Percentiles rank a stretch among this genome's conserved stretches.
Conservation (phyloP, 2,113 vertebrate genomes). For the Peucedramus taeniatus region DNA sequence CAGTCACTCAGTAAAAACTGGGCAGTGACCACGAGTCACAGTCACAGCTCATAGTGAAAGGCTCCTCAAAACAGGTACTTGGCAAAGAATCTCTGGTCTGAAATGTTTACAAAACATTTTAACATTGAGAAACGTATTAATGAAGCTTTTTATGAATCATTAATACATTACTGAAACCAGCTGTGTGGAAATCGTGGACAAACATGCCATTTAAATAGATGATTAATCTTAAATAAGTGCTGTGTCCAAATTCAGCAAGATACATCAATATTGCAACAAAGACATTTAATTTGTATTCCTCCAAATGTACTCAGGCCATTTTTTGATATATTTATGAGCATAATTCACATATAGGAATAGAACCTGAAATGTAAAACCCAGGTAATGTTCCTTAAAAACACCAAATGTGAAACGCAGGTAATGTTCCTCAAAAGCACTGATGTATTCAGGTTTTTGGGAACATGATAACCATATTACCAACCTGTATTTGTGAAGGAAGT, state of each 20-base stretch:
- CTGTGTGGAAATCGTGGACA: not conserved
- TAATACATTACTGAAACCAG: not conserved
- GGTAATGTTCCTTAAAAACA: not conserved
- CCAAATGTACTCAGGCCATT: not conserved
- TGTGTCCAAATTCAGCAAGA: not conserved
- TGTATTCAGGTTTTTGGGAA: not conserved
- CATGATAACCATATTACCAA: not conserved
- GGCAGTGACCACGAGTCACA: fast-evolving
- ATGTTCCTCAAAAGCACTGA: not conserved
- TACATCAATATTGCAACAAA: not conserved
- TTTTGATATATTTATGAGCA: not conserved
- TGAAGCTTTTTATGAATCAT: not conserved
- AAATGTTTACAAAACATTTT: not conserved
- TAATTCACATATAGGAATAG: not conserved
- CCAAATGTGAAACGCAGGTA: not conserved
- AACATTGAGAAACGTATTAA: not conserved
- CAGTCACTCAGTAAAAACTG: not conserved
- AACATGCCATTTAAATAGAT: not conserved
- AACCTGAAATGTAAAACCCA: not conserved
- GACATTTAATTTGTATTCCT: not conserved
- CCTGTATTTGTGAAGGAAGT: not conserved
- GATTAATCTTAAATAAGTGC: not conserved
- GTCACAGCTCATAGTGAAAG: not conserved
- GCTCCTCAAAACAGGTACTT: not conserved
- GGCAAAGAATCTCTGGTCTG: not conserved